Conservation (phyloP, 92 coral and sea anemone genomes). For the Epizoanthus ramosus region DNA sequence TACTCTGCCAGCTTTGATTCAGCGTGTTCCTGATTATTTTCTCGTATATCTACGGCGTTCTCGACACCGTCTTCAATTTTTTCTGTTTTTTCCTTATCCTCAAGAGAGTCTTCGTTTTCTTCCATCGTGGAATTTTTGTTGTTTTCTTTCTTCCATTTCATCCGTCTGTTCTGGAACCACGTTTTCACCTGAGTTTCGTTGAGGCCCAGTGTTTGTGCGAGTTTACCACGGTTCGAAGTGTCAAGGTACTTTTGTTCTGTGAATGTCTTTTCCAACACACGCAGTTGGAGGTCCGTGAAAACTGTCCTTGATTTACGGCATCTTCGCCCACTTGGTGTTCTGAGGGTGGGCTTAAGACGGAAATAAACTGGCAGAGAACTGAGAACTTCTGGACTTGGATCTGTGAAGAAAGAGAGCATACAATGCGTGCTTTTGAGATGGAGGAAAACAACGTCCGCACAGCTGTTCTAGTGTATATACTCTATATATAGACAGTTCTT, state of each 20-base stretch:
- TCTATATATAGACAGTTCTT: too few species aligned
- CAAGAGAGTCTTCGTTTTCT: conserved; percentile 50
- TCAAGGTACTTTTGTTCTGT: conserved; percentile 95
- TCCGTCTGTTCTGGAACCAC: conserved; percentile 97
- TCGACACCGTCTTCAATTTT: not conserved
- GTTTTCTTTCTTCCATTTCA: conserved; percentile 98
- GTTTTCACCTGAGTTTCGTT: conserved; percentile 98
- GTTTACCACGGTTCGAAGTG: conserved; percentile 94
- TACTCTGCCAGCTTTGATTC: not conserved
- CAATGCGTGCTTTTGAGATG: not conserved
- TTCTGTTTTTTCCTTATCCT: conserved; percentile 42
- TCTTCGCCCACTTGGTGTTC: conserved; percentile 96
- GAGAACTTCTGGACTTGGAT: conserved; percentile 89
- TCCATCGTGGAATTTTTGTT: conserved; percentile 50
- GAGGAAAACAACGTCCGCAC: not conserved
- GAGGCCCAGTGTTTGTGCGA: conserved; percentile 93
- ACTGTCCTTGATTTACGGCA: conserved; percentile 99
- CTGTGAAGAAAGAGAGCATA: conserved; percentile 35
- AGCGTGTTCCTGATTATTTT: conserved; percentile 11
- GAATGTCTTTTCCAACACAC: conserved; percentile 94
- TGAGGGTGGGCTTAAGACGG: conserved; percentile 92
- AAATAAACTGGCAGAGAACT: conserved; percentile 93
- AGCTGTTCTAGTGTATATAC: too few species aligned
- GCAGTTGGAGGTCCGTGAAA: conserved; percentile 94
- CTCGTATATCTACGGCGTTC: not conserved